Evolutionary conservation across 2,797 vertebrate species (phyloP).

Genomic region (Phrynocephalus guinanensis): DNA sequence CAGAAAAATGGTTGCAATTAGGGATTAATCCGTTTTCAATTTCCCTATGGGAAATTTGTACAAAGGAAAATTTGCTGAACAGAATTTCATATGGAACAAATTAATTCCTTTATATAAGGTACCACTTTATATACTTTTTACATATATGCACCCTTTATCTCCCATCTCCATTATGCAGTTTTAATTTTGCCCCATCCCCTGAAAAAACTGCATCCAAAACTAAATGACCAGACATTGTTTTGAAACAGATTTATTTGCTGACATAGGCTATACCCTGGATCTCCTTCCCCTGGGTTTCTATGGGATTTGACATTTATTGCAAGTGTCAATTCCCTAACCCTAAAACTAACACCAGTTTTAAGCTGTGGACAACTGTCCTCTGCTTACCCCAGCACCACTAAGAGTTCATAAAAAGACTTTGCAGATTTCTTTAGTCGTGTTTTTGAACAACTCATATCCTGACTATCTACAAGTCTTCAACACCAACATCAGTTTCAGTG

Average conservation of each 20-base stretch:
- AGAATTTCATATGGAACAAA: no score
- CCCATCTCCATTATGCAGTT: not conserved
- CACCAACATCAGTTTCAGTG: not conserved
- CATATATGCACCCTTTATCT: not conserved
- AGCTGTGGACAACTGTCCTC: not conserved
- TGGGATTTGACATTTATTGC: not conserved
- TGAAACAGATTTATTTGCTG: no score
- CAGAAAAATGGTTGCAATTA: no score
- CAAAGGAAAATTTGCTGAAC: no score
- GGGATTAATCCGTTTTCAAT: no score
- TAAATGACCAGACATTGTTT: no score
- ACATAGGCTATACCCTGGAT: no score
- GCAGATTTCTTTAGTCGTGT: not conserved
- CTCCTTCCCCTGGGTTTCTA: not conserved
- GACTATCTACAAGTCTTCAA: not conserved
- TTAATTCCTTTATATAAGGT: no score
- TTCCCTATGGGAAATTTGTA: no score
- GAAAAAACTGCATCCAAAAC: no score
- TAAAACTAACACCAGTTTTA: not conserved
- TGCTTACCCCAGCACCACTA: not conserved
- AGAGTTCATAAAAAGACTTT: not conserved
- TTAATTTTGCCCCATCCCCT: no score
- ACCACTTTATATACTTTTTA: not conserved
- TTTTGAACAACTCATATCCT: no score
- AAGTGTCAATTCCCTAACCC: not conserved